Base-by-base conservation (phyloP, 2,888 invertebrate genomes). In the Macaria notata region DNA sequence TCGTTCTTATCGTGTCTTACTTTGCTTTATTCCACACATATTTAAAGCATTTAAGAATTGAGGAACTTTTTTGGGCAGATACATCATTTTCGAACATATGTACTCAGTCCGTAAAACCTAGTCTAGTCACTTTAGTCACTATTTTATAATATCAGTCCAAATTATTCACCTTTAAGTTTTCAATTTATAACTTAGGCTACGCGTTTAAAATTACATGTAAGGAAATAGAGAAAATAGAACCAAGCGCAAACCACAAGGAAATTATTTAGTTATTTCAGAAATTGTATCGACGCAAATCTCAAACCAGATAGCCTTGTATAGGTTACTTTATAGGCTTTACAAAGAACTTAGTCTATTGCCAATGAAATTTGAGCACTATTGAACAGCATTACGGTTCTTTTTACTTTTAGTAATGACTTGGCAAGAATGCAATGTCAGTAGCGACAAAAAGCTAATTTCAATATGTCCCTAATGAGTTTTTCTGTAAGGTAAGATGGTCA, bases 301-400 rank as follows among this genome's bases (percentile, higher is more conserved):
- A 55, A 46, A 46, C 41, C 19, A 55, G 49, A 31, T 49, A 41
- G 41, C 55, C 55, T 55, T 55, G 55, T 19, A 44, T 48, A 19
- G 8, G 0, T 19, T 29, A 45, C 5, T 9, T 8, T 39, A 41
- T 45, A 46, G 41, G 45, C 46, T 39, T 6, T 9, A 3, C 8
- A 0, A n/a, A 19, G 33, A 36, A 41, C 8, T n/a, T 3, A 8
- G 41, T 36, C 30, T 33, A 2, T 3, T 3, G 30, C 38, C 44
- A 47, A 8, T 31, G 48, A 42, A 54, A 46, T 47, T 42, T 47
- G 19, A 48, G 7, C 44, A 43, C 48, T 48, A 6, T 1, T 3
- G 0, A 30, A 4, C 3, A 9, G 8, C 6, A 7, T 44, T 48
- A 54, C 38, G 31, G 43, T n/a, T 33, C 4, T 33, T 4, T 42